These are phyloP conservation scores for Stictonetta naevosa DNA, from an alignment of 2,113 vertebrate species.

Conservation along the genomic window DNA sequence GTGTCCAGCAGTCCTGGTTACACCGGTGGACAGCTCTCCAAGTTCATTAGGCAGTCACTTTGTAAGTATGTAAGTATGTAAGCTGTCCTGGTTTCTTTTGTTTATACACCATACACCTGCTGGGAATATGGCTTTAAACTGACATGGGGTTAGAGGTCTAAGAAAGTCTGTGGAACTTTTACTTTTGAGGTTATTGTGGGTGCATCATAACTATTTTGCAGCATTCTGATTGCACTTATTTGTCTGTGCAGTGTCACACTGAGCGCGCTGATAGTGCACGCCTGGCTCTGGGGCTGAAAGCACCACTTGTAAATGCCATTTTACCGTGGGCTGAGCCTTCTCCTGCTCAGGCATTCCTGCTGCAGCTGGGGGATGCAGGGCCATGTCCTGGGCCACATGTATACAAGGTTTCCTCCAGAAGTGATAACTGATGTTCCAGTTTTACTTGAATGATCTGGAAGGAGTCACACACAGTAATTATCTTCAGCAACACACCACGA, in stretches of 20 bases:
- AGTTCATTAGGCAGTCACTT: not conserved
- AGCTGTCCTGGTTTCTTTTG: not conserved
- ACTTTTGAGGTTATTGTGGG: not conserved
- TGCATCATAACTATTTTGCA: not conserved
- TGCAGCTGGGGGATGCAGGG: not conserved
- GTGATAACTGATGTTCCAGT: not conserved
- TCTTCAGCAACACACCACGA: not conserved
- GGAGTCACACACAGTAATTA: not conserved
- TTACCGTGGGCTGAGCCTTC: not conserved
- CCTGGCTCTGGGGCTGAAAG: not conserved
- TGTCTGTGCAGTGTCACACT: not conserved
- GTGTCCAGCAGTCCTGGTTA: not conserved
- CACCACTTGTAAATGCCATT: not conserved
- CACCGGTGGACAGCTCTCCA: not conserved
- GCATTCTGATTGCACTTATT: rapidly evolving
- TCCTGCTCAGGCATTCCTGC: not conserved
- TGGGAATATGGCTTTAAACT: not conserved
- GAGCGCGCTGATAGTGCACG: not conserved
- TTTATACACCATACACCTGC: not conserved
- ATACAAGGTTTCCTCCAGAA: not conserved
- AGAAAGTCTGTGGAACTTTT: not conserved
- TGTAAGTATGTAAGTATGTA: not conserved
- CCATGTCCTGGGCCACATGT: not conserved
- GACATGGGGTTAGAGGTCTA: not conserved
- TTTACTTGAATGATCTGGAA: not conserved